Evolutionary conservation across 2,113 vertebrate species (phyloP), one percentile per base, ranked within the genome.

Genomic region (Cyprinodon brontotheroides): DNA sequence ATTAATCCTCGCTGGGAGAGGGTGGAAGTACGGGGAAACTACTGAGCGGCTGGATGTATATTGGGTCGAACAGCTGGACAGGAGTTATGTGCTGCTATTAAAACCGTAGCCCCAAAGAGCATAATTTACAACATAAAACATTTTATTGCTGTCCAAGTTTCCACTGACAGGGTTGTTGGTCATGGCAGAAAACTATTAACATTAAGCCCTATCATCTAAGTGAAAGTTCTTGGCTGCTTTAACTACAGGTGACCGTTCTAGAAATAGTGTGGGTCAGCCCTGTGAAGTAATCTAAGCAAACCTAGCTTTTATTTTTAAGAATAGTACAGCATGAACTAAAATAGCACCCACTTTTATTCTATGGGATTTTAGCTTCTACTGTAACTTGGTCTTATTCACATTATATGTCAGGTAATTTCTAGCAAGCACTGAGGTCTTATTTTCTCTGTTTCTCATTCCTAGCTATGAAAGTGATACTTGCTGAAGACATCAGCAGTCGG

Each of bases 101-200:
- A 83, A 88, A 75, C 73, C 72, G 69, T 0, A 79, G 87, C 86
- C 89, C 88, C 88, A 89, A 74, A 71, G 86, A 78, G 81, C 83
- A 83, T 85, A 67, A 91, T 88, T 90, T 87, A 88, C 61, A 88
- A 82, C 83, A 84, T 76, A 80, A 86, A 89, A 80, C 76, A 78
- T 86, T 86, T 87, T 78, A 79, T 67, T 80, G 61, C 81, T 17
- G 65, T 81, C 78, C 77, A 89, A 83, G 69, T 89, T 89, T 83
- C 74, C 65, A 17, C 76, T 63, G 74, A 73, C 53, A 43, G 37
- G 65, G 37, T 50, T 72, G 74, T 78, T 78, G 61, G 76, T 80
- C 70, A 73, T 22, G 66, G 70, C n/a, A 78, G 65, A 70, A 78
- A 76, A 84, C 76, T 40, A 81, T 87, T 74, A 69, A 78, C 61